Conservation (phyloP, 2,797 vertebrate genomes). For the Gastrophryne carolinensis region DNA sequence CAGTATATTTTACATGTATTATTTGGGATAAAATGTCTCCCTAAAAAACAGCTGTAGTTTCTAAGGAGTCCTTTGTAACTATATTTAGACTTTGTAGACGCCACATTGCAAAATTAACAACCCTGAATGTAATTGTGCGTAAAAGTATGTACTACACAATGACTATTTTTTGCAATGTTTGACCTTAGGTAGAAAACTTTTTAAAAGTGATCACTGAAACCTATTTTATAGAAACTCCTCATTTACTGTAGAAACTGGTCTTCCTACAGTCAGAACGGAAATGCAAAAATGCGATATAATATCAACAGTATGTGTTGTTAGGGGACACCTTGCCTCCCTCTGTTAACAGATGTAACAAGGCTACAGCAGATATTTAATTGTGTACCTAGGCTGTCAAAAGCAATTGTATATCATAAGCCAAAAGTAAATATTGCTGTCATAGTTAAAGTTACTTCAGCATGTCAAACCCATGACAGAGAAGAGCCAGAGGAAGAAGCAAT, state of each 20-base stretch:
- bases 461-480: slow-evolving; percentile 57
- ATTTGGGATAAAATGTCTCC: neutral
- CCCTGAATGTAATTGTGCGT: too few species aligned
- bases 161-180: too few species aligned
- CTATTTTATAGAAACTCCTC: too few species aligned
- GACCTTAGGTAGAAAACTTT: too few species aligned
- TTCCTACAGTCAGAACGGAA: slow-evolving; percentile 2
- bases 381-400: slow-evolving; percentile 63
- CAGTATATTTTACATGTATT: neutral
- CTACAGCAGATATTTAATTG: slow-evolving; percentile 59
- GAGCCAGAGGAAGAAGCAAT: slow-evolving; percentile 63
- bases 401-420: slow-evolving; percentile 52
- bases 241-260: neutral
- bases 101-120: neutral
- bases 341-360: slow-evolving; percentile 61
- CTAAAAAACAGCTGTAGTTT: neutral
- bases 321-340: slow-evolving; percentile 66
- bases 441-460: slow-evolving; percentile 58
- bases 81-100: too few species aligned
- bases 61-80: neutral
- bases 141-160: too few species aligned
- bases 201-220: too few species aligned
- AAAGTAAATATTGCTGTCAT: slow-evolving; percentile 73
- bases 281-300: slow-evolving; percentile 63
- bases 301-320: slow-evolving; percentile 57